Evolutionary conservation across 1,140 invertebrate genomes (phyloP).

Genomic region (Drosophila serrata): DNA sequence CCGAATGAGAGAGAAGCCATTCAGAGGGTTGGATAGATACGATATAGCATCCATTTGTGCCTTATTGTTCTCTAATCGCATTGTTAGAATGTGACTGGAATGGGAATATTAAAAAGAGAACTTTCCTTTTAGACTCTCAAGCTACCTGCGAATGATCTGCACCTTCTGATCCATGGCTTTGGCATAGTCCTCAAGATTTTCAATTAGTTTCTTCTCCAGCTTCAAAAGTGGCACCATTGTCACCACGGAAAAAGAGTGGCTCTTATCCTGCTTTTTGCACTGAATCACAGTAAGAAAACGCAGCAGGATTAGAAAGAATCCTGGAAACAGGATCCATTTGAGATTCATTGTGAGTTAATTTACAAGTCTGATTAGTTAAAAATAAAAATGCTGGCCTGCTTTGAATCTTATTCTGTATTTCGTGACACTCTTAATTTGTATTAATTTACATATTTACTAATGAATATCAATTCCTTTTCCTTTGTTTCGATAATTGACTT

Average conservation of each 20-base stretch:
- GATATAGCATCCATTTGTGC: constrained; percentile 88
- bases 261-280: background rate
- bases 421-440: background rate
- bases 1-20: constrained; percentile 54
- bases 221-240: constrained; percentile 94
- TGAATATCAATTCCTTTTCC: too few species aligned
- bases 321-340: constrained; percentile 86
- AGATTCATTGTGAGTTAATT: constrained; percentile 58
- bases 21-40: constrained; percentile 66
- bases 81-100: constrained; percentile 18
- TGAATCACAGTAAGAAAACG: constrained; percentile 89
- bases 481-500: background rate
- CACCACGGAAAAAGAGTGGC: constrained; percentile 89
- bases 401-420: background rate
- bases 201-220: constrained; percentile 93
- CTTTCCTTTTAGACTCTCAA: constrained; percentile 62
- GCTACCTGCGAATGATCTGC: constrained; percentile 43
- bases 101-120: constrained; percentile 86
- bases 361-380: background rate
- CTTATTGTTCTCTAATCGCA: constrained; percentile 89
- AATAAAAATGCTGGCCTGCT: background rate
- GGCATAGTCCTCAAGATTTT: constrained; percentile 92
- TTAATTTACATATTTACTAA: background rate
- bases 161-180: constrained; percentile 66
- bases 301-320: background rate